phyloP scores from a whole-genome alignment of 1,140 invertebrate species.

The Nasonia longicornis region DNA sequence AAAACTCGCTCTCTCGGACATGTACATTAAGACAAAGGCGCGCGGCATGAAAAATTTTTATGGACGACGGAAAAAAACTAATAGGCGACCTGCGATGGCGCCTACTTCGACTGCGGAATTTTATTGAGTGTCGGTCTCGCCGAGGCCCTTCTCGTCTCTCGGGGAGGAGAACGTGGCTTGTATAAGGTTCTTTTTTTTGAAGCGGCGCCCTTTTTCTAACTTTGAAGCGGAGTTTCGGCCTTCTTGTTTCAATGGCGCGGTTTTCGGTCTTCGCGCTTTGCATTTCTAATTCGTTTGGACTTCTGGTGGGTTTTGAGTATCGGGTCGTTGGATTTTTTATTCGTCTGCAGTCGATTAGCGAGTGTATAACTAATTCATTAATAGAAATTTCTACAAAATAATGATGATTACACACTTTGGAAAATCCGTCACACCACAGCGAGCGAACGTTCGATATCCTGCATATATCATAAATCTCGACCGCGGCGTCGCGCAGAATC shows the following conservation, averaged over 20 bases:
- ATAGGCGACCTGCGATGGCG: slow-evolving; percentile 34
- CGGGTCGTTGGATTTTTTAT: too few relatives aligned
- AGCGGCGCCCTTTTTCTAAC: neutral
- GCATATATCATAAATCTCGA: slow-evolving; percentile 13
- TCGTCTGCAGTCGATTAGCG: neutral
- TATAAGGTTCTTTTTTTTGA: neutral
- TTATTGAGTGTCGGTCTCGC: slow-evolving; percentile 39
- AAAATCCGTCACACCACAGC: too few relatives aligned
- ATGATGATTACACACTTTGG: too few relatives aligned
- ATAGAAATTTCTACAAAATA: too few relatives aligned
- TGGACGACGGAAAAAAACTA: slow-evolving; percentile 35
- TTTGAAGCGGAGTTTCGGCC: neutral
- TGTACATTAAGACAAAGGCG: slow-evolving; percentile 21
- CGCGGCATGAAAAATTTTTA: slow-evolving; percentile 43
- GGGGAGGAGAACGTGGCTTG: neutral
- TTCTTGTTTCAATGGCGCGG: neutral
- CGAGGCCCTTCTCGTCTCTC: neutral
- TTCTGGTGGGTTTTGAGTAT: neutral
- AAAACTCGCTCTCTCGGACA: neutral
- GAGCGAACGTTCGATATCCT: too few relatives aligned
- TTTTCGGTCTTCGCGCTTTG: neutral
- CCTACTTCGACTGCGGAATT: slow-evolving; percentile 25
- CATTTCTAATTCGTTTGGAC: neutral
- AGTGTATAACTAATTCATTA: neutral
- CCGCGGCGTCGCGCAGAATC: neutral